Conservation (phyloP, 2,888 invertebrate genomes). For the Petrolisthes manimaculis region DNA sequence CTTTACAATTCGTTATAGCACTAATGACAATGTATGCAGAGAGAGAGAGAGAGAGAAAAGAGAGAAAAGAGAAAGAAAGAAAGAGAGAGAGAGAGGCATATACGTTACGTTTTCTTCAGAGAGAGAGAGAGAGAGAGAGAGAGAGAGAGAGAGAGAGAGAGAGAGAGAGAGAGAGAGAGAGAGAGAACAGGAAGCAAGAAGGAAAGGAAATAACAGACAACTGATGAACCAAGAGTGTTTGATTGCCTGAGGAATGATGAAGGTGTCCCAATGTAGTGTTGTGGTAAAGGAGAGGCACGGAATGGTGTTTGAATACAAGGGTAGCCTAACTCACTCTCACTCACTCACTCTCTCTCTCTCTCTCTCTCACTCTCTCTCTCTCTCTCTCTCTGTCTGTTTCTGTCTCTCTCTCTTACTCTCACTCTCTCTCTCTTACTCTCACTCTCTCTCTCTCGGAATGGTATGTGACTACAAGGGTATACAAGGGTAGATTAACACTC, state of each 20-base stretch:
- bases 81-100: background rate
- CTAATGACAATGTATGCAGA: too few relatives aligned
- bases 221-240: too few relatives aligned
- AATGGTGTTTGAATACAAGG: background rate
- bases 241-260: too few relatives aligned
- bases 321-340: background rate
- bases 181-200: background rate
- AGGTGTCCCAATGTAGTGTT: too few relatives aligned
- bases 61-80: background rate
- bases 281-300: too few relatives aligned
- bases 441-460: background rate
- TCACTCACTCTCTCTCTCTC: background rate
- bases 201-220: background rate
- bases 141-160: background rate
- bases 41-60: too few relatives aligned
- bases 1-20: too few relatives aligned
- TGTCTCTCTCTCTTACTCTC: background rate
- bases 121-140: constrained; percentile 1
- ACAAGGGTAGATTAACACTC: background rate
- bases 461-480: background rate
- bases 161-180: background rate
- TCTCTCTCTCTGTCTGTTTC: constrained; percentile 2
- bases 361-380: background rate
- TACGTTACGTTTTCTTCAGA: too few relatives aligned
- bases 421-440: background rate